Evolutionary conservation across 1,140 invertebrate genomes (phyloP).

Genomic region (Drosophila arawakana): DNA sequence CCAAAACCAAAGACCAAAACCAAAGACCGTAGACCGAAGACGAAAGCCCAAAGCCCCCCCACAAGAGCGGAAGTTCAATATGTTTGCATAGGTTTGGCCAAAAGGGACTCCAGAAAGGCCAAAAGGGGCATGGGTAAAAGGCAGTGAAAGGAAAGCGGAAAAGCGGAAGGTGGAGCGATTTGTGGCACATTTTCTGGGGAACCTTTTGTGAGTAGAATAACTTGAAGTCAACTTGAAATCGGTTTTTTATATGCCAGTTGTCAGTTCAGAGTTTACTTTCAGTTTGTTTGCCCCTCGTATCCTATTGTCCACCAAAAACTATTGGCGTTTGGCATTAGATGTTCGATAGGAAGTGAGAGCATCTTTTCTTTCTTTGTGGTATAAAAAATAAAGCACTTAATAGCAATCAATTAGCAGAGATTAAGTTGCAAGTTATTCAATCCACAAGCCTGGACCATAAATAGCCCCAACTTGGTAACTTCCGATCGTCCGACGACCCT

Average conservation of each 20-base stretch:
- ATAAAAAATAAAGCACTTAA: slow-evolving; percentile 64
- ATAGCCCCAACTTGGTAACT: slow-evolving; percentile 10
- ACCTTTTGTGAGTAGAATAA: slow-evolving; percentile 58
- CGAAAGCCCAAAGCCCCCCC: slow-evolving; percentile 40
- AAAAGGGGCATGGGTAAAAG: neutral
- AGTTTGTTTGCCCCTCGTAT: slow-evolving; percentile 61
- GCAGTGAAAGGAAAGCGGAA: neutral
- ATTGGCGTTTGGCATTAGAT: slow-evolving; percentile 43
- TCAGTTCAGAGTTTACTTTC: slow-evolving; percentile 48
- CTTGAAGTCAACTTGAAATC: slow-evolving; percentile 60
- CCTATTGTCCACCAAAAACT: slow-evolving; percentile 42
- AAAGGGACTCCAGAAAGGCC: slow-evolving; percentile 40
- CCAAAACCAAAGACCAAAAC: slow-evolving; percentile 32
- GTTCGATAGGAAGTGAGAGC: slow-evolving; percentile 22
- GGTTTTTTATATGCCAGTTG: slow-evolving; percentile 66
- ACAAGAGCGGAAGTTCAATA: slow-evolving; percentile 75
- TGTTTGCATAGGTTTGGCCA: slow-evolving; percentile 67
- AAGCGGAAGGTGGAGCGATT: slow-evolving; percentile 42
- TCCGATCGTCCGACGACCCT: neutral
- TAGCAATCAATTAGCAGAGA: slow-evolving; percentile 76
- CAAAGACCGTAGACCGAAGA: too few relatives aligned
- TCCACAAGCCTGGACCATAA: slow-evolving; percentile 38
- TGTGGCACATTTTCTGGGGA: slow-evolving; percentile 46
- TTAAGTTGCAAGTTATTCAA: slow-evolving; percentile 47
- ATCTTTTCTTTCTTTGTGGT: neutral